Evolutionary conservation across 2,113 vertebrate genomes (phyloP), one percentile per base, ranked within the genome.

Genomic region (Cichladusa arquata): DNA sequence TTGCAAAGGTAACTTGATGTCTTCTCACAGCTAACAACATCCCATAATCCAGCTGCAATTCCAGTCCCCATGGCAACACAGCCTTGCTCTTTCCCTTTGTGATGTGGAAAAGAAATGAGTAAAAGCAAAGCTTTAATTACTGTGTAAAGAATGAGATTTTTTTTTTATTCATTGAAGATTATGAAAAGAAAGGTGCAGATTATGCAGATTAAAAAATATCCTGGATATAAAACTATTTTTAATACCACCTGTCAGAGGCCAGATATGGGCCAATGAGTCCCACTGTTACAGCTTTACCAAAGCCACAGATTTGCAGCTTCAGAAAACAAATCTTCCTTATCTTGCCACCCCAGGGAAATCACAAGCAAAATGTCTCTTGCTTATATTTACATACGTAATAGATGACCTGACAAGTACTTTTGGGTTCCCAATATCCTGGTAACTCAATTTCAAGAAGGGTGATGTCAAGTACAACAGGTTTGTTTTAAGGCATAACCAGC

Each of bases 1-100:
- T 99, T 98, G 94, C 99, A 99, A 92, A 99, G 98, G 51, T 98
- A 99, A 70, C 98, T 98, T 82, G 98, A 98, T 78, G 98, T 98
- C 78, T 97, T 98, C 48, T 96, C 95, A 94, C 99, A 99, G 89
- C 79, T 97, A 54, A 99, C 70, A n/a, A 99, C 98, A 95, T 99
- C 98, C 99, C 99, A 99, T 88, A 99, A 96, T 88, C 99, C 99
- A 42, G 98, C 98, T 73, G 98, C 97, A 58, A 53, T 70, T 50
- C 99, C 98, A 33, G 98, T 99, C 95, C 91, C 96, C 98, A 99
- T 98, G 40, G 97, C 98, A 84, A 99, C 98, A 24, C 99, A 99
- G 48, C 99, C 99, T 69, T 98, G 93, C 60, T 97, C 97, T 81
- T 98, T 98, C 81, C 98, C 99, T 99, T 97, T 90, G 54, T 64